phyloP scores from a whole-genome alignment of 2,888 invertebrate genomes.

The Melieria crassipennis region DNA sequence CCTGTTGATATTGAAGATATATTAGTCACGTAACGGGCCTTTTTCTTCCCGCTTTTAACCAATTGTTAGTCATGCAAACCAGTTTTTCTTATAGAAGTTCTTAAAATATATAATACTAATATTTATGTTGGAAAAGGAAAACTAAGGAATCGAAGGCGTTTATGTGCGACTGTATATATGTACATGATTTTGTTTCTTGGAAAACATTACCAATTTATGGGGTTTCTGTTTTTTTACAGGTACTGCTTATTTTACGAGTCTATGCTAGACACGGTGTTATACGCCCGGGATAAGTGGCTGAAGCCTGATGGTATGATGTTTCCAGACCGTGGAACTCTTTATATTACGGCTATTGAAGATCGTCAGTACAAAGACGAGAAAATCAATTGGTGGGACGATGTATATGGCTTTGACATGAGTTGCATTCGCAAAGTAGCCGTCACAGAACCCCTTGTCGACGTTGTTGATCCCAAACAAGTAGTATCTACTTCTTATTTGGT shows the following conservation, averaged over 20 bases:
- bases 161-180: background rate
- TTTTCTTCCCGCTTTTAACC: too few species aligned
- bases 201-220: background rate
- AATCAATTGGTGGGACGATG: slow-evolving; percentile 99
- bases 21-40: too few species aligned
- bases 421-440: slow-evolving; percentile 98
- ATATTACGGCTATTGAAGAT: slow-evolving; percentile 93
- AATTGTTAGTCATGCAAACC: too few species aligned
- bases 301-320: slow-evolving; percentile 91
- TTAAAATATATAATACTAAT: background rate
- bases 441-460: slow-evolving; percentile 97
- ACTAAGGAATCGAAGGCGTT: too few species aligned
- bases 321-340: slow-evolving; percentile 93
- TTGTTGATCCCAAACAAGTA: slow-evolving; percentile 98
- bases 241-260: slow-evolving; percentile 96
- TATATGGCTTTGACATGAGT: slow-evolving; percentile 99
- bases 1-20: too few species aligned
- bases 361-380: slow-evolving; percentile 99
- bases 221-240: slow-evolving; percentile 57
- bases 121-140: background rate
- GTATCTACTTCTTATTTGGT: slow-evolving; percentile 94
- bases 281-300: slow-evolving; percentile 98
- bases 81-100: too few species aligned
- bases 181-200: background rate
- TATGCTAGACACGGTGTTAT: slow-evolving; percentile 99